Conservation (phyloP, 2,888 invertebrate genomes). For the Tyria jacobaeae region DNA sequence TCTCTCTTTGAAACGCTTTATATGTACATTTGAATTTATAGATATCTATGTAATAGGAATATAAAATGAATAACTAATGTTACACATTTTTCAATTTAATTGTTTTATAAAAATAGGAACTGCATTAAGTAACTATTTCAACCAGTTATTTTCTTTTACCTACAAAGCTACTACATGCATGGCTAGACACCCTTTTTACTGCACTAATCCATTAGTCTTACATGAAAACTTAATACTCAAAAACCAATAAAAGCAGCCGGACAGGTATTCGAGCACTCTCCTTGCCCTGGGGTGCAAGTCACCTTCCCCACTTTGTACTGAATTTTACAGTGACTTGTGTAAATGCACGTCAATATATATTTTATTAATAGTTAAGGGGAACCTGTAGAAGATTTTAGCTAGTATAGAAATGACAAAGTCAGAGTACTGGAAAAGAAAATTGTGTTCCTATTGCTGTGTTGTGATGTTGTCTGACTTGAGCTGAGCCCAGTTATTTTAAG, state of each 20-base stretch:
- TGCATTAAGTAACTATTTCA: neutral
- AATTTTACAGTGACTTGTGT: conserved; percentile 42
- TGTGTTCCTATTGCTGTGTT: neutral
- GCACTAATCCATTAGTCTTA: conserved; percentile 80
- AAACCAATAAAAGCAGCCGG: conserved; percentile 73
- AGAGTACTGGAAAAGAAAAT: neutral
- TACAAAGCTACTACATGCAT: conserved; percentile 16
- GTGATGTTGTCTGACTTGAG: neutral
- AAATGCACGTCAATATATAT: conserved; percentile 39
- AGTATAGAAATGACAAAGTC: neutral
- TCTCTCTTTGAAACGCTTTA: neutral
- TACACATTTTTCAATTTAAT: neutral
- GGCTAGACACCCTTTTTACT: conserved; percentile 56
- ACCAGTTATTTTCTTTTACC: conserved; percentile 1
- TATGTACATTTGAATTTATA: too few relatives aligned
- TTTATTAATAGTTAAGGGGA: conserved; percentile 30
- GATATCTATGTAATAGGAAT: too few relatives aligned
- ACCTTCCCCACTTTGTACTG: conserved; percentile 27
- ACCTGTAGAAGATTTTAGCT: conserved; percentile 5
- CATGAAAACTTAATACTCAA: conserved; percentile 81
- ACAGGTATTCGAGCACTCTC: conserved; percentile 64
- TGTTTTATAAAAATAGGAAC: neutral
- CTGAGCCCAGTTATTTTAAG: too few relatives aligned
- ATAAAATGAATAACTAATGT: too few relatives aligned
- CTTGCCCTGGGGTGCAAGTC: conserved; percentile 62